Base-by-base conservation (phyloP, 2,113 vertebrate species). In the Pituophis catenifer region DNA sequence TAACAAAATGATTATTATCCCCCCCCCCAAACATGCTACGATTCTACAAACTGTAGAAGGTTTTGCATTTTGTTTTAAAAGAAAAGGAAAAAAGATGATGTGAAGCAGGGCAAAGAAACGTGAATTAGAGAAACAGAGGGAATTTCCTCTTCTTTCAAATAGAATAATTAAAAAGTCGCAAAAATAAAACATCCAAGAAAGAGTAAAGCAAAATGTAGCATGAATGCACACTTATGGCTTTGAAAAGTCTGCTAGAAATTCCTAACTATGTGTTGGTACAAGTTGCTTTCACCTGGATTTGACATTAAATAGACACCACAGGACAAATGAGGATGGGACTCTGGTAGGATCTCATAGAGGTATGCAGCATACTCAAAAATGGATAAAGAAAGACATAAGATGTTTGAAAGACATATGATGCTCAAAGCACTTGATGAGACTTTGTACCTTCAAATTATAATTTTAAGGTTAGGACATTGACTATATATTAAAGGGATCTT, bases 151-250 rank as follows among this genome's bases (percentile, higher is more conserved):
- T 95, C 95, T 97, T 70, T 96, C 96, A 97, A 97, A 96, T 96
- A 97, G 94, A 96, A 95, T 94, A 97, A 97, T 97, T 97, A 97
- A 97, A 96, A 97, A 96, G 95, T 92, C 97, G 95, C 96, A 97
- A 96, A 97, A 97, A 97, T 96, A 97, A 97, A 96, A 95, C 97
- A 97, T 95, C 94, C 95, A 38, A 94, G 91, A 0, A 94, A 92
- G 91, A 95, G 91, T 93, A 94, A 95, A 93, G 95, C 96, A 96
- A 97, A 96, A 95, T 94, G 94, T 95, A 97, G 94, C 92, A 92
- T 94, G 95, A 96, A 96, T 93, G 94, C 95, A 96, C 93, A 93
- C 93, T 97, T 97, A 95, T 6, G 94, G 94, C 93, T 97, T 90
- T 91, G 33, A 95, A 89, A 94, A 95, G 94, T 95, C 95, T 95